These are phyloP conservation scores for Progne subis DNA, from an alignment of 2,113 vertebrate genomes.

Conservation along the genomic window DNA sequence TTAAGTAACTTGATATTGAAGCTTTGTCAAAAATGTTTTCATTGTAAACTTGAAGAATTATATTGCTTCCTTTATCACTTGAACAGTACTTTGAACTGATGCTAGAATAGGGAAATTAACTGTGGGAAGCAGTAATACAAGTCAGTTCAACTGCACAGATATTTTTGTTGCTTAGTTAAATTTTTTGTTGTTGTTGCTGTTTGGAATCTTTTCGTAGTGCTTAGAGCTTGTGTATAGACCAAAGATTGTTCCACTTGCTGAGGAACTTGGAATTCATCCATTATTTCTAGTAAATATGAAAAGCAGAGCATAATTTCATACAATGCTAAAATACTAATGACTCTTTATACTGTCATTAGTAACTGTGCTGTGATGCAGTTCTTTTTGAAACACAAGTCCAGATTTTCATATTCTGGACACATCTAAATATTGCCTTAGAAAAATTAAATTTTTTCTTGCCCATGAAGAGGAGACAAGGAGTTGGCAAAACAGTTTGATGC, in stretches of 20 bases:
- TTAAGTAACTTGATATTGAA: neutral
- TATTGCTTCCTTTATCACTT: neutral
- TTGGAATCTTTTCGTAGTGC: neutral
- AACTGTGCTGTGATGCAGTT: neutral
- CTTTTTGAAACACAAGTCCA: neutral
- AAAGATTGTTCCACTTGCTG: neutral
- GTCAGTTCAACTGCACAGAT: neutral
- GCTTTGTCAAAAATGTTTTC: neutral
- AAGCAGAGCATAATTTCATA: neutral
- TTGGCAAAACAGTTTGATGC: constrained; percentile 28
- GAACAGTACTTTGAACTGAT: neutral
- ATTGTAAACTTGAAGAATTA: neutral
- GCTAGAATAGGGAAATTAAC: neutral
- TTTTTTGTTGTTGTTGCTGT: neutral
- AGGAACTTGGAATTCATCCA: neutral
- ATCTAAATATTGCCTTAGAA: neutral
- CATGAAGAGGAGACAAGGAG: neutral
- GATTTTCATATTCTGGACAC: neutral
- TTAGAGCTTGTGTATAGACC: neutral
- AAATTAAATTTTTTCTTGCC: neutral
- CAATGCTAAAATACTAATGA: neutral
- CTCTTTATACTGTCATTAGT: neutral
- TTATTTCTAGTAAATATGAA: neutral
- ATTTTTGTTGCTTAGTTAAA: neutral
- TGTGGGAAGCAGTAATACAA: neutral